phyloP scores from a whole-genome alignment of 2,797 vertebrate genomes.

The Pangasius macronema region DNA sequence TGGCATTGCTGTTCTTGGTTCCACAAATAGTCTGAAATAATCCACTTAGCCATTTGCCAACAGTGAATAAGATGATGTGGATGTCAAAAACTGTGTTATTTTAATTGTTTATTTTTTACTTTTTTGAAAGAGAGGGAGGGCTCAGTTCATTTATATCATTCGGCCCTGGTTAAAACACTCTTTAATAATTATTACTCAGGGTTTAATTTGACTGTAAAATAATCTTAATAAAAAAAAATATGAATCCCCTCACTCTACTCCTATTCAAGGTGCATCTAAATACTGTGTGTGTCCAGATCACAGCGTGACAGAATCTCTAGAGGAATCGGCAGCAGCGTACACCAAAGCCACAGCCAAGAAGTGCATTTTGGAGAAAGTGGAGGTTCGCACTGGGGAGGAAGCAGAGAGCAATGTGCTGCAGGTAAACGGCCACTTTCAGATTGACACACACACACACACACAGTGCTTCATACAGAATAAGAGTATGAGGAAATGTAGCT shows the following conservation, averaged over 20 bases:
- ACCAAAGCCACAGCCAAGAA: conserved; percentile 97
- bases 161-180: background rate
- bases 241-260: background rate
- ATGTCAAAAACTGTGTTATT: background rate
- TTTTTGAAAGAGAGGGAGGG: background rate
- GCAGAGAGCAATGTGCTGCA: conserved; percentile 97
- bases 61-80: background rate
- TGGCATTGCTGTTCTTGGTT: background rate
- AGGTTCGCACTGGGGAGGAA: conserved; percentile 97
- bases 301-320: conserved; percentile 93
- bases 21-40: background rate
- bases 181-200: background rate
- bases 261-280: background rate
- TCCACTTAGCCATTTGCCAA: background rate
- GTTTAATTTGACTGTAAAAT: background rate
- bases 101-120: background rate
- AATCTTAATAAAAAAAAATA: background rate
- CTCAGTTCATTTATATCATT: background rate
- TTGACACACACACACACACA: background rate
- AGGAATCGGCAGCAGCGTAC: conserved; percentile 96
- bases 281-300: conserved; percentile 70
- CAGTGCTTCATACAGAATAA: background rate
- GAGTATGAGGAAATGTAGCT: background rate
- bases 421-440: conserved; percentile 67
- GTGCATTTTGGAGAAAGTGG: conserved; percentile 96